These are phyloP conservation scores for Leuciscus idus DNA, from an alignment of 2,113 vertebrate genomes.

Conservation along the genomic window DNA sequence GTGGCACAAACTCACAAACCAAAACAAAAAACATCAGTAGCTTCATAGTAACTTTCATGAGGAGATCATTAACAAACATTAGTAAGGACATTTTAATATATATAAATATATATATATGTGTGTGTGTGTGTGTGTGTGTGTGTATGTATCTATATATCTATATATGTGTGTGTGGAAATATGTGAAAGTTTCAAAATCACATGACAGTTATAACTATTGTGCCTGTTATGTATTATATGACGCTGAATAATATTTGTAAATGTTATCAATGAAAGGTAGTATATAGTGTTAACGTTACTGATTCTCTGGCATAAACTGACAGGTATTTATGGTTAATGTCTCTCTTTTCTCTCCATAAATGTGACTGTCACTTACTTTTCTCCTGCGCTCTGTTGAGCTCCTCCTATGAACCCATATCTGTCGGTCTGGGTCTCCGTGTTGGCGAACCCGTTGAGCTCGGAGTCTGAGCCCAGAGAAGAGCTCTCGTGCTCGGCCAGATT, in stretches of 20 bases:
- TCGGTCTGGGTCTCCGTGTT: constrained; percentile 80
- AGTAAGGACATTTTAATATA: background rate
- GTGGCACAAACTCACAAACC: background rate
- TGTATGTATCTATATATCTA: too few relatives aligned
- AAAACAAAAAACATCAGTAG: background rate
- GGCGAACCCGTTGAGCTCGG: constrained; percentile 77
- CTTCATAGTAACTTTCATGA: background rate
- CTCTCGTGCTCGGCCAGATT: constrained; percentile 74
- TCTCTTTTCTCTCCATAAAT: background rate
- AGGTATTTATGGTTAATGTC: background rate
- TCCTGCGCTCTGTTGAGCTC: constrained; percentile 79
- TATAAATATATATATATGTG: too few relatives aligned
- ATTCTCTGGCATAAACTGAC: background rate
- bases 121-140: too few relatives aligned
- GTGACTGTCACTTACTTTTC: constrained; percentile 71
- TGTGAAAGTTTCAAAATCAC: background rate
- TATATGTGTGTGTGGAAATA: background rate
- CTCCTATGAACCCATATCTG: constrained; percentile 90
- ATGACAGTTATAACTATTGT: background rate
- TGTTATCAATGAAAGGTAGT: background rate
- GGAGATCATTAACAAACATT: background rate
- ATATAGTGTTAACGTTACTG: background rate
- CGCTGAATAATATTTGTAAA: background rate
- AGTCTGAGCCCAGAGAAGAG: constrained; percentile 72
- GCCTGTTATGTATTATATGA: too few relatives aligned